phyloP scores from a whole-genome alignment of 2,797 vertebrate genomes.

The Chrosomus eos region DNA sequence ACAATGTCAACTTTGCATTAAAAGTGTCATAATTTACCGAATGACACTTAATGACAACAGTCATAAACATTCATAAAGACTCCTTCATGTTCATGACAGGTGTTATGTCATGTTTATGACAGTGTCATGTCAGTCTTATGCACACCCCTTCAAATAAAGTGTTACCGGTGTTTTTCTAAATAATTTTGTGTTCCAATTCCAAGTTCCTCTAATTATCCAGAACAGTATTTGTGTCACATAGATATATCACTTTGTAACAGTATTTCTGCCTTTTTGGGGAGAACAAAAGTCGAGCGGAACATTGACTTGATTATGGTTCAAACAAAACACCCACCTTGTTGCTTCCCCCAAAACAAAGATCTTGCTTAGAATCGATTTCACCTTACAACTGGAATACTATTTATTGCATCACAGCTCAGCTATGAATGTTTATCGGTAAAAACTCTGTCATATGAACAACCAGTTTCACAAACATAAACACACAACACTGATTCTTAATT shows the following conservation, averaged over 20 bases:
- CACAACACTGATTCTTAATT: neutral
- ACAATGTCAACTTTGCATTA: no score
- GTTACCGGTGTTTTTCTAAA: neutral
- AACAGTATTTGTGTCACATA: constrained; percentile 13
- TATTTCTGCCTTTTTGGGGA: neutral
- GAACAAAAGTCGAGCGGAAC: neutral
- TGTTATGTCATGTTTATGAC: no score
- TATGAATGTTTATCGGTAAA: neutral
- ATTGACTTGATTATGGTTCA: neutral
- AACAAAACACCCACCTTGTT: neutral
- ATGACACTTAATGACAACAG: no score
- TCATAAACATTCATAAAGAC: no score
- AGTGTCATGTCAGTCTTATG: no score
- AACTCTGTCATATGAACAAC: neutral
- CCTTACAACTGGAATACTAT: neutral
- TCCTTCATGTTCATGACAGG: no score
- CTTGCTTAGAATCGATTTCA: neutral
- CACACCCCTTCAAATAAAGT: no score
- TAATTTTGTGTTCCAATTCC: neutral
- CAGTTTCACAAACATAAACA: neutral
- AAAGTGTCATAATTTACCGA: no score
- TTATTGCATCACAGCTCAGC: neutral
- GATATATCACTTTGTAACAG: neutral
- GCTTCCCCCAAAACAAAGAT: neutral
- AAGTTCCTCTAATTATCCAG: constrained; percentile 21